phyloP scores from a whole-genome alignment of 2,797 vertebrate genomes.

The Sandelia bainsii region DNA sequence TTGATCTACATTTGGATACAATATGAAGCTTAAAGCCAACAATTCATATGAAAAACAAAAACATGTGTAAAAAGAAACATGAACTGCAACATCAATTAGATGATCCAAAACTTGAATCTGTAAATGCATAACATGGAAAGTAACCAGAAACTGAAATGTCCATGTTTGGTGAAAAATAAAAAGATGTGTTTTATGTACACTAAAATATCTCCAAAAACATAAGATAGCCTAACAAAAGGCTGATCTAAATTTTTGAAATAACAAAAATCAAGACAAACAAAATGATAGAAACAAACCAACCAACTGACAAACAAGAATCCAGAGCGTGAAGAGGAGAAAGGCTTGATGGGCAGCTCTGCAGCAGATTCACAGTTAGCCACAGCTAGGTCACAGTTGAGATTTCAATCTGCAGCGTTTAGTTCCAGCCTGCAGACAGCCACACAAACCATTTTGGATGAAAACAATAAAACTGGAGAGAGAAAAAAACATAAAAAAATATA shows the following conservation, averaged over 20 bases:
- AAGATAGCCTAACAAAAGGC: conserved; percentile 76
- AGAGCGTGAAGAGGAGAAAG: conserved; percentile 71
- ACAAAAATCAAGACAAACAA: conserved; percentile 55
- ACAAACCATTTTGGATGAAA: conserved; percentile 80
- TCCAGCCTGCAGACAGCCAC: conserved; percentile 82
- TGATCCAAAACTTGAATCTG: conserved; percentile 60
- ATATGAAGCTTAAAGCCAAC: conserved; percentile 78
- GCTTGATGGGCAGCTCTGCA: conserved; percentile 84
- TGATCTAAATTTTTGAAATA: conserved; percentile 69
- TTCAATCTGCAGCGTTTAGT: conserved; percentile 86
- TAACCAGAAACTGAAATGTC: conserved; percentile 67
- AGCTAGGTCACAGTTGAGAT: conserved; percentile 88
- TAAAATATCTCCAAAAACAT: conserved; percentile 63
- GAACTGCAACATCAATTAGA: conserved; percentile 69
- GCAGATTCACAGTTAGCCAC: conserved; percentile 89
- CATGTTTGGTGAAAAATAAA: conserved; percentile 66
- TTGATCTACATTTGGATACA: conserved; percentile 72
- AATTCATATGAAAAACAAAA: conserved; percentile 46
- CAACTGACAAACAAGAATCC: conserved; percentile 56
- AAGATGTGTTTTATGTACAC: conserved; percentile 74
- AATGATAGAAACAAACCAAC: conserved; percentile 61
- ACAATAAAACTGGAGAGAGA: conserved; percentile 59
- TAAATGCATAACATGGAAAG: conserved; percentile 69
- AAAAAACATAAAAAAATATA: conserved; percentile 39
- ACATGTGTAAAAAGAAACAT: conserved; percentile 60